These are phyloP conservation scores for Semotilus atromaculatus DNA, from an alignment of 2,797 vertebrate genomes.

Conservation along the genomic window DNA sequence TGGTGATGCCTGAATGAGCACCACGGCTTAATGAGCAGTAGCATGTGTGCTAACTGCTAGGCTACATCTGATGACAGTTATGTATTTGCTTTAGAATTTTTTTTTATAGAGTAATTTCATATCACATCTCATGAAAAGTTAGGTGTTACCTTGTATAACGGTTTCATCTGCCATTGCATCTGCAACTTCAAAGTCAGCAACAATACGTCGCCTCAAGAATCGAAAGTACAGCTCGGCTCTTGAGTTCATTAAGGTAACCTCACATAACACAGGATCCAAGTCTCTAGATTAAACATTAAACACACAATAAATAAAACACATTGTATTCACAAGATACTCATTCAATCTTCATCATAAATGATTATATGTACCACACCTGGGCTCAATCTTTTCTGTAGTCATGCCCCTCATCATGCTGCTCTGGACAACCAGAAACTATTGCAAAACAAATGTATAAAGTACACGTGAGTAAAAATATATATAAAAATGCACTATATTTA, in stretches of 20 bases:
- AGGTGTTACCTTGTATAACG: constrained; percentile 84
- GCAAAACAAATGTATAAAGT: not conserved
- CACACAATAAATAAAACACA: not conserved
- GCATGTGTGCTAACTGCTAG: not conserved
- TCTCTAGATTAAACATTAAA: constrained; percentile 79
- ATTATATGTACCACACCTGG: constrained; percentile 78
- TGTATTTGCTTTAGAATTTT: not conserved
- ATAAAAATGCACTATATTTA: not conserved
- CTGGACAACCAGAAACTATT: constrained; percentile 96
- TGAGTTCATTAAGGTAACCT: constrained; percentile 96
- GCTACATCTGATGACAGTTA: not conserved
- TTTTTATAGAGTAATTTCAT: not conserved
- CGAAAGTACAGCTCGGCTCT: constrained; percentile 93
- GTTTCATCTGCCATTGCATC: constrained; percentile 86
- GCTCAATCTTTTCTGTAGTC: constrained; percentile 88
- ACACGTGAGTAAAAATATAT: not conserved
- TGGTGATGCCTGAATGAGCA: not conserved
- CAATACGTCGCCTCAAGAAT: constrained; percentile 90
- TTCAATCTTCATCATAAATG: not conserved
- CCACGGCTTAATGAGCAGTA: not conserved
- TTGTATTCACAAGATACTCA: not conserved
- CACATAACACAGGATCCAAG: constrained; percentile 90
- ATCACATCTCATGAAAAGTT: not conserved
- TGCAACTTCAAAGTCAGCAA: constrained; percentile 93
- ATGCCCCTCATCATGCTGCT: constrained; percentile 91